These are phyloP conservation scores for Phalanger gymnotis DNA, from an alignment of 2,797 vertebrate genomes.

Conservation along the genomic window DNA sequence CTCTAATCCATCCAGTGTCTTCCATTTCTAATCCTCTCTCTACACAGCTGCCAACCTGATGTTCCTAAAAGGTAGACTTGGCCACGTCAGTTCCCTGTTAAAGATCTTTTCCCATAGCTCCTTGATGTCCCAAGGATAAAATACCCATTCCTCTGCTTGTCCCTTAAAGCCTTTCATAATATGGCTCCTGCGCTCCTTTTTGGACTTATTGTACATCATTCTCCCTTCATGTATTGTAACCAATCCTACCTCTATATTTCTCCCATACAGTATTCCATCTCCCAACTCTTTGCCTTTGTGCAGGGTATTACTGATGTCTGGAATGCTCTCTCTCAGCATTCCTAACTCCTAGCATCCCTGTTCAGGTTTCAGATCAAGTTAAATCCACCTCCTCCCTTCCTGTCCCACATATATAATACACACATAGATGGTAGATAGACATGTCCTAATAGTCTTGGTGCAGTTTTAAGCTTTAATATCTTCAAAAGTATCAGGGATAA, in stretches of 20 bases:
- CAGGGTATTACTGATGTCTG: not conserved
- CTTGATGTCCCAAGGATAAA: not conserved
- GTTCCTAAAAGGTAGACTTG: not conserved
- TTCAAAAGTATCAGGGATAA: not conserved
- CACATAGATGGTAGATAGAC: not conserved
- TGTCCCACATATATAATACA: not conserved
- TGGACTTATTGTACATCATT: not conserved
- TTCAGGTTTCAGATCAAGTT: not conserved
- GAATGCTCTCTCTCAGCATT: not conserved
- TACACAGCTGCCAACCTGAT: not conserved
- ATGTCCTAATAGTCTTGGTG: not conserved
- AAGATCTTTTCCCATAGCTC: not conserved
- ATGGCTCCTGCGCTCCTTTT: not conserved
- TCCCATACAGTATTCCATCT: not conserved
- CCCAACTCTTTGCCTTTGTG: too few species aligned
- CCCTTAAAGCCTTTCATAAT: not conserved
- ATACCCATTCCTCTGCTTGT: not conserved
- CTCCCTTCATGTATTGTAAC: not conserved
- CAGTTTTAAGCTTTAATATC: not conserved
- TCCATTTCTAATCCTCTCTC: not conserved
- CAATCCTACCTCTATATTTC: not conserved
- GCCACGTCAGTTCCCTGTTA: not conserved
- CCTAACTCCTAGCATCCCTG: not conserved
- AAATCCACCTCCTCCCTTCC: not conserved
- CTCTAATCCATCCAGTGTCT: not conserved